Conservation (phyloP, 2,113 vertebrate species). For the Atractosteus spatula region DNA sequence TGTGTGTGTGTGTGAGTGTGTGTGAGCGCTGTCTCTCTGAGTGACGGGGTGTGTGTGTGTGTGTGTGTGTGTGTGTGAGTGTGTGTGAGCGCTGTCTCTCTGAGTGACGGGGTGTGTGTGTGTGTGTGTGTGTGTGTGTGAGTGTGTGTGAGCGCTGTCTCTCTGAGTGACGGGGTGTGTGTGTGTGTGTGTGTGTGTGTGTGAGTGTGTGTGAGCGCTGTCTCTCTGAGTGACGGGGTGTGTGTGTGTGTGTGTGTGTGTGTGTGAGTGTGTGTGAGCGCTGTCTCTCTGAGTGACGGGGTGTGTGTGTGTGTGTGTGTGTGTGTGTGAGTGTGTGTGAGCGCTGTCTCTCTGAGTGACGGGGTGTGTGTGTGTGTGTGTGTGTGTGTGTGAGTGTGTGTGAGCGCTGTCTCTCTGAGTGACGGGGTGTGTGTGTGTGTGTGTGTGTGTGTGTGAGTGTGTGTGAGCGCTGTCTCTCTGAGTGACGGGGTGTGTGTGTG, state of each 20-base stretch:
- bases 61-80: too few relatives aligned
- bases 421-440: not conserved
- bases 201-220: not conserved
- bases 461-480: not conserved
- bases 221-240: not conserved
- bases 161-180: not conserved
- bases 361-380: not conserved
- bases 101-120: not conserved
- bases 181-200: too few relatives aligned
- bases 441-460: too few relatives aligned
- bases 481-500: not conserved
- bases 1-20: not conserved
- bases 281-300: not conserved
- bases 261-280: not conserved
- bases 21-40: not conserved
- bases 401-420: not conserved
- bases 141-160: not conserved
- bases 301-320: too few relatives aligned
- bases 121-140: not conserved
- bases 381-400: not conserved
- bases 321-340: too few relatives aligned
- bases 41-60: not conserved
- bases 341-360: not conserved
- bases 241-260: not conserved
- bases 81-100: not conserved